Evolutionary conservation across 2,113 vertebrate genomes (phyloP).

Genomic region (Cynoglossus semilaevis): DNA sequence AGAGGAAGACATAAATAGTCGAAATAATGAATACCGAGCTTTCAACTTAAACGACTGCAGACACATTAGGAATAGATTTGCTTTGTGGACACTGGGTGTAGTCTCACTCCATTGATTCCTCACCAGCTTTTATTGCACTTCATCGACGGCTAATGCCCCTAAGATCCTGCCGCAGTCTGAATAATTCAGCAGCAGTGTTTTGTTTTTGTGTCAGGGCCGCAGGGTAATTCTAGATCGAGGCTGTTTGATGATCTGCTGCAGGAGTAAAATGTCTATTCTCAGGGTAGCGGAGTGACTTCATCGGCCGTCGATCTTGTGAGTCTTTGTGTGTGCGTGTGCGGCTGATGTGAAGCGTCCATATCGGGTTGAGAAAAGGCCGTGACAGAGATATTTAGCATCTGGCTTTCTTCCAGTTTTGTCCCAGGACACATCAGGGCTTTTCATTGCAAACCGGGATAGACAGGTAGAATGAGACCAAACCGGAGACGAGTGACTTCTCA

Average conservation of each 20-base stretch:
- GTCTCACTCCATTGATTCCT: conserved; percentile 74
- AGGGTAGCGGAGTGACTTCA: conserved; percentile 40
- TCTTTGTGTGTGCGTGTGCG: conserved; percentile 18
- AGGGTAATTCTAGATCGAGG: conserved; percentile 68
- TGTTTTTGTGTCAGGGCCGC: conserved; percentile 72
- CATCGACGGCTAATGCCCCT: conserved; percentile 65
- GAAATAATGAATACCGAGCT: conserved; percentile 43
- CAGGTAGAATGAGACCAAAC: conserved; percentile 60
- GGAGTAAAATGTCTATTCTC: conserved; percentile 62
- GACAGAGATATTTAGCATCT: conserved; percentile 60
- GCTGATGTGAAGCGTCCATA: conserved; percentile 41
- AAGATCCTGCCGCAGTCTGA: conserved; percentile 70
- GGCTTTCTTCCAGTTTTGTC: conserved; percentile 53
- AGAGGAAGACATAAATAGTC: conserved; percentile 50
- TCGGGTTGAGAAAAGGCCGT: conserved; percentile 49
- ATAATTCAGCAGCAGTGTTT: conserved; percentile 77
- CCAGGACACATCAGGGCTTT: conserved; percentile 49
- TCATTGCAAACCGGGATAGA: conserved; percentile 58
- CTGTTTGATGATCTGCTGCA: conserved; percentile 68
- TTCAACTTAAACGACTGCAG: conserved; percentile 63
- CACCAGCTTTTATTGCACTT: conserved; percentile 73
- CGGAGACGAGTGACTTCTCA: conserved; percentile 55
- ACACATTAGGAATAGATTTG: conserved; percentile 68
- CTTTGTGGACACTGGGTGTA: conserved; percentile 68
- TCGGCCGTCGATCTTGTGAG: conserved; percentile 32